These are phyloP conservation scores for Aplysia californica DNA, from an alignment of 1,140 invertebrate species.

Conservation along the genomic window DNA sequence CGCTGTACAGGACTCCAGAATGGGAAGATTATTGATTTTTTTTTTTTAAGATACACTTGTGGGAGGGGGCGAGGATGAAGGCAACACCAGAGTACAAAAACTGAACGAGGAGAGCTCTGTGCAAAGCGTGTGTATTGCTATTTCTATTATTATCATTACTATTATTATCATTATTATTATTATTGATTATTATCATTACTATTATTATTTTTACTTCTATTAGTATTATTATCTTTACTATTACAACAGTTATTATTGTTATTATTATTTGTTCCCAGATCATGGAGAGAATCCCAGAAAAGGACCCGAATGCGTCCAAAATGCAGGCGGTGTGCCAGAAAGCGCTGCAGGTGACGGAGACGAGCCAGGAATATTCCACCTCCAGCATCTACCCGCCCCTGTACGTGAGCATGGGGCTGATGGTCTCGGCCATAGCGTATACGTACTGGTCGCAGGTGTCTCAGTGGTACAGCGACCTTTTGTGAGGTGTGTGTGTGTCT, in stretches of 20 bases:
- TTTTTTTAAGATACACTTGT: too few species aligned
- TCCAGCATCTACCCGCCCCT: conserved; percentile 42
- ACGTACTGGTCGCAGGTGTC: conserved; percentile 45
- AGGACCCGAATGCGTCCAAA: conserved; percentile 29
- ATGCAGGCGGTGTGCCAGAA: conserved; percentile 27
- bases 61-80: too few species aligned
- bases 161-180: neutral
- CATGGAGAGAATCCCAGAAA: conserved; percentile 31
- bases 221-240: neutral
- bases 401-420: conserved; percentile 44
- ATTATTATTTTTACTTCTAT: neutral
- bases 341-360: conserved; percentile 27
- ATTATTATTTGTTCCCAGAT: conserved; percentile 43
- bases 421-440: conserved; percentile 46
- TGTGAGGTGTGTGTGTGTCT: conserved; percentile 9
- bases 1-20: too few species aligned
- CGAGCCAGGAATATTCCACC: conserved; percentile 37
- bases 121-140: too few species aligned
- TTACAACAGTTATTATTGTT: neutral
- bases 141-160: too few species aligned
- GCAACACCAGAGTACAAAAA: too few species aligned
- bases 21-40: too few species aligned
- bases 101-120: too few species aligned
- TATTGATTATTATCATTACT: neutral
- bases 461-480: conserved; percentile 25